Percentiles rank a stretch among this genome's conserved stretches.
Evolutionary conservation across 1,140 invertebrate species (phyloP).

Genomic region (Meloidogyne chitwoodi): DNA sequence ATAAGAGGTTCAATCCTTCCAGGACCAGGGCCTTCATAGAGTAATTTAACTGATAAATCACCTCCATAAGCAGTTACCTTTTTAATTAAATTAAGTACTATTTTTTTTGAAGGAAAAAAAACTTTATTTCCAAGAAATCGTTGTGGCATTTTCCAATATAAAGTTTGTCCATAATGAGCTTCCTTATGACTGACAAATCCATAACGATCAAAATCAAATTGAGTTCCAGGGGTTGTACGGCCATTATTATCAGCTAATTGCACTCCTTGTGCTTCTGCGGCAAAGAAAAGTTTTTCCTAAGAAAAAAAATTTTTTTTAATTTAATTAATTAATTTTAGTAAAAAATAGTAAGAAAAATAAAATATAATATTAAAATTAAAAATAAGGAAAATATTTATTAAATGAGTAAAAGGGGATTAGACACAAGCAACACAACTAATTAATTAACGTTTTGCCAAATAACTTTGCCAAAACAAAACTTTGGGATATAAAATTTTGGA

Average conservation of each 20-base stretch:
- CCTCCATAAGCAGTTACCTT: conserved; percentile 57
- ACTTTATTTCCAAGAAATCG: conserved; percentile 85
- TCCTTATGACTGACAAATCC: conserved; percentile 50
- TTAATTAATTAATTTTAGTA: background rate
- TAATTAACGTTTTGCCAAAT: background rate
- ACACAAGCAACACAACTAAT: background rate
- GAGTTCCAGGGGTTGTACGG: conserved; percentile 23
- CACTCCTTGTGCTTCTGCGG: conserved; percentile 51
- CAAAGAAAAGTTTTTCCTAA: conserved; percentile 59
- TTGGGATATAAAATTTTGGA: no score
- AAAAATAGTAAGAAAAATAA: background rate
- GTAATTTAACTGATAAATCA: conserved; percentile 49
- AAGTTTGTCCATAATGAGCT: conserved; percentile 58
- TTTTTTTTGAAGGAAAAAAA: no score
- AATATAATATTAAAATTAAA: background rate
- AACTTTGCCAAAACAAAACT: background rate
- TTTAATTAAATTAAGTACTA: no score
- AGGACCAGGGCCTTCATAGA: conserved; percentile 45
- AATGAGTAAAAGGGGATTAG: background rate
- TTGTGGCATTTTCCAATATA: conserved; percentile 76
- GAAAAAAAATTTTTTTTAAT: conserved; percentile 15
- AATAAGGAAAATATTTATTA: background rate
- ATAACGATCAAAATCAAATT: conserved; percentile 42
- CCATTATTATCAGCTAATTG: conserved; percentile 49
- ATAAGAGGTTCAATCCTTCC: conserved; percentile 48